phyloP scores from a whole-genome alignment of 2,113 vertebrate species.

The Macroglossus sobrinus region DNA sequence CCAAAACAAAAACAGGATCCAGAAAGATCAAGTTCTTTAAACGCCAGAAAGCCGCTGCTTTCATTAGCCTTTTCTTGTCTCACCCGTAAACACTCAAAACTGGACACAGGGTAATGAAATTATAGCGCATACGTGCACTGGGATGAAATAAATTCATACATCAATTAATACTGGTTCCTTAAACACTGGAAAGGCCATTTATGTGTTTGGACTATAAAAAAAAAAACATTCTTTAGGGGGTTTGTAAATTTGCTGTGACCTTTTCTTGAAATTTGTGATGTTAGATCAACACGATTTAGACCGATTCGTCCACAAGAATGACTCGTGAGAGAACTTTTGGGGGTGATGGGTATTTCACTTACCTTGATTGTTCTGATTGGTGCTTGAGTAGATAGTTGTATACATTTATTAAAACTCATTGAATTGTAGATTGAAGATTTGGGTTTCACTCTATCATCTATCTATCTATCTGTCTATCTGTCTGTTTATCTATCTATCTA shows the following conservation, averaged over 20 bases:
- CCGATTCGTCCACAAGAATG: neutral
- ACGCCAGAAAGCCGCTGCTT: neutral
- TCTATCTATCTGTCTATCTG: too few relatives aligned
- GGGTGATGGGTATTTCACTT: neutral
- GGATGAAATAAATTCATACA: conserved; percentile 4
- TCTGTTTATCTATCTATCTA: too few relatives aligned
- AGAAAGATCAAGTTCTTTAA: neutral
- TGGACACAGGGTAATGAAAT: neutral
- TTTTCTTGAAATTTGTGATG: neutral
- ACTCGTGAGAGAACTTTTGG: neutral
- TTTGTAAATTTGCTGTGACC: neutral
- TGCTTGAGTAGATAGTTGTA: neutral
- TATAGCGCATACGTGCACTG: neutral
- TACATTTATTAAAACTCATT: neutral
- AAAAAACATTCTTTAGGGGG: neutral
- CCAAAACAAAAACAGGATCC: neutral
- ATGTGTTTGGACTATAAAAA: neutral
- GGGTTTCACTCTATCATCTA: neutral
- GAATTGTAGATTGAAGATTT: neutral
- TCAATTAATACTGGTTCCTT: neutral
- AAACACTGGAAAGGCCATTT: neutral
- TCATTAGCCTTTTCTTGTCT: neutral
- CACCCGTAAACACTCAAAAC: neutral
- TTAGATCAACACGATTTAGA: neutral
- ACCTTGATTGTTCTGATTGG: neutral